Evolutionary conservation across 2,888 invertebrate genomes (phyloP), one percentile per base, ranked within the genome.

Genomic region (Caenorhabditis sp.): DNA sequence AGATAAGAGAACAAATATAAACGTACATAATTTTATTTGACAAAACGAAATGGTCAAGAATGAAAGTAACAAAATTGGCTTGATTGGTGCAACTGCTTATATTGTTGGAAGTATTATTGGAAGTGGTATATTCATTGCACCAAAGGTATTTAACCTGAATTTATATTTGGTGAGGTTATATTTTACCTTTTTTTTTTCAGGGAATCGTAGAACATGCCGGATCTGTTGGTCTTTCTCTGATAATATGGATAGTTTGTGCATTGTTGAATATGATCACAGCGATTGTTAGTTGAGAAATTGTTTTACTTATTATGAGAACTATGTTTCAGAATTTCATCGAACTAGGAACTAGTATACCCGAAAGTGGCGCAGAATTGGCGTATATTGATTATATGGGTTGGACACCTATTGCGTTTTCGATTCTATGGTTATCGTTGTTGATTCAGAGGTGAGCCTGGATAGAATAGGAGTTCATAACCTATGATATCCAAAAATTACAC

Each of bases 111-210:
- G 78, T 12, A 78, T 81, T 57, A 77, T 81, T 27, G 78, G 81
- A 61, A 73, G 75, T 59, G 78, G 81, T 50, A 72, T 81, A 23
- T 81, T 81, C 52, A 77, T 81, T 14, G 74, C 77, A n/a, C 79
- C 81, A 0, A 77, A 74, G 57, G 78, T 77, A 60, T n/a, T n/a
- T n/a, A n/a, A n/a, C n/a, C n/a, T n/a, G n/a, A n/a, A n/a, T n/a
- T n/a, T n/a, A n/a, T n/a, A n/a, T n/a, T n/a, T n/a, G n/a, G n/a
- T n/a, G n/a, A n/a, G n/a, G n/a, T n/a, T n/a, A n/a, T n/a, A n/a
- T n/a, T n/a, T n/a, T n/a, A n/a, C n/a, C n/a, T n/a, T n/a, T n/a
- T n/a, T n/a, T 5, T 14, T 69, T 70, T 57, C 76, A 72, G 71
- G 76, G 76, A 57, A 81, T 81, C 17, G 73, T 81, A 8, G 61